Evolutionary conservation across 2,113 vertebrate genomes (phyloP).

Genomic region (Scomber colias): DNA sequence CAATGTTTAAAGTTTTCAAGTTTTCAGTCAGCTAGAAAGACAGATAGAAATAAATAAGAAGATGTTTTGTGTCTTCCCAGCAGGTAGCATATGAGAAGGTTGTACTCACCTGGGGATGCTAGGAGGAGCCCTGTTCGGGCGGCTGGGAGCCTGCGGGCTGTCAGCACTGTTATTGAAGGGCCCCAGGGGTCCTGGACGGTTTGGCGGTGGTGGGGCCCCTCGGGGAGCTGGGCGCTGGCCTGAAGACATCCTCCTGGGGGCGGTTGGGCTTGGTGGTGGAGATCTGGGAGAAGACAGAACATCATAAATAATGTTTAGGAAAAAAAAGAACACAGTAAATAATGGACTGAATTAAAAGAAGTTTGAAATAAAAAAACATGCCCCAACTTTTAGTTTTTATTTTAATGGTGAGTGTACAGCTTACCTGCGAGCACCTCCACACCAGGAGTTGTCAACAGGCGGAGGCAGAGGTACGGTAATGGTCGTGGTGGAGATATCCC

Average conservation of each 20-base stretch:
- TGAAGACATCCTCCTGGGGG: constrained; percentile 89
- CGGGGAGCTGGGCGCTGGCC: constrained; percentile 87
- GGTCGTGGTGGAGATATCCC: constrained; percentile 93
- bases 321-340: no score
- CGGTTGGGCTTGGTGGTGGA: constrained; percentile 89
- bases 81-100: not conserved
- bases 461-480: constrained; percentile 91
- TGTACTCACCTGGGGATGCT: constrained; percentile 93
- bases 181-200: constrained; percentile 90
- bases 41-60: not conserved
- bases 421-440: constrained; percentile 77
- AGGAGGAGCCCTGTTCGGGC: constrained; percentile 92
- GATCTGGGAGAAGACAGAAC: constrained; percentile 82
- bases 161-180: constrained; percentile 89
- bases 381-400: not conserved
- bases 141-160: constrained; percentile 92
- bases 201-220: constrained; percentile 89
- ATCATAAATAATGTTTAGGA: not conserved
- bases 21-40: not conserved
- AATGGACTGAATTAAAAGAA: no score
- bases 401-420: not conserved
- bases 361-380: not conserved
- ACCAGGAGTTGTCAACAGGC: constrained; percentile 92
- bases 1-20: no score
- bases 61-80: not conserved